Evolutionary conservation across 2,797 vertebrate species (phyloP).

Genomic region (Threskiornis aethiopicus): DNA sequence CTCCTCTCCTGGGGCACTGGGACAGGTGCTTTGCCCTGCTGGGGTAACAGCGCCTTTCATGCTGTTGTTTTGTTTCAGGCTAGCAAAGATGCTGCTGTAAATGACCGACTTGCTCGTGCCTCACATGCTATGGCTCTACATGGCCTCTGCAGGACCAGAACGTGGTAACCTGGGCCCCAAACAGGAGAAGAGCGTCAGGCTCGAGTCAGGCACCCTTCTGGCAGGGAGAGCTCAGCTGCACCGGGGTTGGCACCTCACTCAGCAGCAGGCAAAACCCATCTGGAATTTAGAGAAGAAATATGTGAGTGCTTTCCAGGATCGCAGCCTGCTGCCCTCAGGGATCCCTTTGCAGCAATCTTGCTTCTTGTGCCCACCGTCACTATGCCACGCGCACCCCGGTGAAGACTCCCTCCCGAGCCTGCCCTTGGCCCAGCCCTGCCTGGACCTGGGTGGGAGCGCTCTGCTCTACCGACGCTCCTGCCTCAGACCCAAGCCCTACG

Average conservation of each 20-base stretch:
- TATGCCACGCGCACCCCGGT: conserved; percentile 1
- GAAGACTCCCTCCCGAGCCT: not conserved
- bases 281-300: conserved; percentile 70
- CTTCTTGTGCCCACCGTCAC: conserved; percentile 48
- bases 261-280: conserved; percentile 67
- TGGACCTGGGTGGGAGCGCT: conserved; percentile 35
- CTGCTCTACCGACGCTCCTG: conserved; percentile 61
- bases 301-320: conserved; percentile 54
- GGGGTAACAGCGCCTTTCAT: not conserved
- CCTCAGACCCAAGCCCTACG: conserved; percentile 49
- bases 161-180: conserved; percentile 57
- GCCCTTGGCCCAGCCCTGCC: conserved; percentile 17
- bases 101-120: not conserved
- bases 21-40: not conserved
- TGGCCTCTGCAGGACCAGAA: conserved; percentile 77
- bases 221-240: not conserved
- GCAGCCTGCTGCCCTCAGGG: conserved; percentile 65
- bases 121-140: conserved; percentile 75
- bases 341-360: conserved; percentile 62
- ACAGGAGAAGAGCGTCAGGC: conserved; percentile 34
- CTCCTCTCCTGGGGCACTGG: not conserved
- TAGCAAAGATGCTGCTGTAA: conserved; percentile 52
- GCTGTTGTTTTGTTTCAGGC: conserved; percentile 44
- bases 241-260: conserved; percentile 44
- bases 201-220: not conserved